phyloP scores from a whole-genome alignment of 2,113 vertebrate genomes.

The Dunckerocampus dactyliophorus region DNA sequence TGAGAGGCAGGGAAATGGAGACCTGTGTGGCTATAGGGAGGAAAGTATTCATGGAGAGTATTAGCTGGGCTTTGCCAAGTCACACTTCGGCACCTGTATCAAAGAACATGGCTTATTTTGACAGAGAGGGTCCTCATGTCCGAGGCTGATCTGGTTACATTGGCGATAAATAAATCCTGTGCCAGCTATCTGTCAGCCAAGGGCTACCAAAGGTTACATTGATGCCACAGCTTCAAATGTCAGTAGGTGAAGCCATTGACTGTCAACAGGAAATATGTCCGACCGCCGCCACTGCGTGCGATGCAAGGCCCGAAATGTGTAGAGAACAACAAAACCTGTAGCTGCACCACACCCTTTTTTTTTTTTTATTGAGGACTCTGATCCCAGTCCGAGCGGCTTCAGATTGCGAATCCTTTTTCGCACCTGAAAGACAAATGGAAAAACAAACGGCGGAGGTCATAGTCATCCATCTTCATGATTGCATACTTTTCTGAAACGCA shows the following conservation, averaged over 20 bases:
- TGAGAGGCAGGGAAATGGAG: conserved; percentile 24
- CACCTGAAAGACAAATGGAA: no score
- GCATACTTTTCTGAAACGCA: no score
- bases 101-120: conserved; percentile 8
- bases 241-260: neutral
- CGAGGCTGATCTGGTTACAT: neutral
- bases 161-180: conserved; percentile 1
- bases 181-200: neutral
- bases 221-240: neutral
- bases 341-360: neutral
- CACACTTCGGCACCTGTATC: conserved; percentile 12
- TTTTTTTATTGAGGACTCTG: neutral
- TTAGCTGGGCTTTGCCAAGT: neutral
- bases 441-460: no score
- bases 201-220: neutral
- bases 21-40: neutral
- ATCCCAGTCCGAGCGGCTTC: no score
- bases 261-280: neutral
- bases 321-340: neutral
- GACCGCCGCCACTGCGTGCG: neutral
- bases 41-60: conserved; percentile 5
- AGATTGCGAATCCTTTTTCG: no score
- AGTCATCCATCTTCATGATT: no score
- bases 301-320: neutral
- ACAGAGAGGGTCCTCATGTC: conserved; percentile 5